phyloP scores from a whole-genome alignment of 2,888 invertebrate genomes.

The Brassicogethes aeneus region DNA sequence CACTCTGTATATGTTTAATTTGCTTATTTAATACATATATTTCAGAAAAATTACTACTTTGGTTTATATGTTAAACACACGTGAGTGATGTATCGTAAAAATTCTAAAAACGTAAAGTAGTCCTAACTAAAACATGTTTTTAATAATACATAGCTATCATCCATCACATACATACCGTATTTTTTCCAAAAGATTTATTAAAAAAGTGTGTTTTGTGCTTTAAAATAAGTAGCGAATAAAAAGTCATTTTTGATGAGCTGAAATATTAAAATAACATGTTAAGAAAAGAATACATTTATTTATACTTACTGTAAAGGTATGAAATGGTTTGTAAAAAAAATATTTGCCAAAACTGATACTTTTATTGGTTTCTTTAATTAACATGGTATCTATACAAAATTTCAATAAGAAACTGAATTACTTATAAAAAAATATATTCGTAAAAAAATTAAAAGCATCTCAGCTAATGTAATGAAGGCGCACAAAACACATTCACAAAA shows the following conservation, averaged over 20 bases:
- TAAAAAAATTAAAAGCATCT: conserved; percentile 14
- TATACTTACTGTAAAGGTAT: not conserved
- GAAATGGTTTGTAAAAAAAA: not conserved
- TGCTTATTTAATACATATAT: too few species aligned
- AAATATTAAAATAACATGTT: not conserved
- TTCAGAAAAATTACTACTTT: too few species aligned
- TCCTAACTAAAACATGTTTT: too few species aligned
- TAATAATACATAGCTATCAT: too few species aligned
- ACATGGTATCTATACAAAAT: conserved; percentile 22
- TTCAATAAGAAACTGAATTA: conserved; percentile 14
- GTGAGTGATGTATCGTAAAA: too few species aligned
- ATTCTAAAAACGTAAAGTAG: too few species aligned
- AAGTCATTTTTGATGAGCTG: too few species aligned
- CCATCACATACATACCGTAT: too few species aligned
- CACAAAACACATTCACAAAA: conserved; percentile 25
- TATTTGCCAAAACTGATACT: not conserved
- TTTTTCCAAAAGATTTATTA: too few species aligned
- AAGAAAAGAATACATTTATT: not conserved
- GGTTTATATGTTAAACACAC: too few species aligned
- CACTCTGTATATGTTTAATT: too few species aligned
- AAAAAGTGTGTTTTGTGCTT: conserved; percentile 1
- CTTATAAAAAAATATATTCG: conserved; percentile 19
- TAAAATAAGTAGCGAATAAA: too few species aligned
- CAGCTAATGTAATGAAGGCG: conserved; percentile 6
- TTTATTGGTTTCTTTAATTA: conserved; percentile 12